phyloP scores from a whole-genome alignment of 2,113 vertebrate species.

The Seriola aureovittata region DNA sequence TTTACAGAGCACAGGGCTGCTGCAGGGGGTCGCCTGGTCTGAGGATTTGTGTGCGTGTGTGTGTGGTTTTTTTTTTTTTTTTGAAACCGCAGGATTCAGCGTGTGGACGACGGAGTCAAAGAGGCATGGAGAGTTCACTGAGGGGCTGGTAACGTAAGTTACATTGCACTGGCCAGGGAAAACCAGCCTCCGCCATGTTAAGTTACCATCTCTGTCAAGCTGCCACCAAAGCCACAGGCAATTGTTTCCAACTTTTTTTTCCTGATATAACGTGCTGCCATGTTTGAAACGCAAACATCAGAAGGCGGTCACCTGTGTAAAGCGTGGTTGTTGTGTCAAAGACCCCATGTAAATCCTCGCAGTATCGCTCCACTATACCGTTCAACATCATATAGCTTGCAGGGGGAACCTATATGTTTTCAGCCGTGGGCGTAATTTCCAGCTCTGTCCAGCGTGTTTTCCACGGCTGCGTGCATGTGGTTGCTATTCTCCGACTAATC shows the following conservation, averaged over 20 bases:
- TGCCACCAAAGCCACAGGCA: slow-evolving; percentile 14
- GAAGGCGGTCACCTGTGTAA: slow-evolving; percentile 15
- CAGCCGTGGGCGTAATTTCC: slow-evolving; percentile 19
- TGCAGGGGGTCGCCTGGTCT: slow-evolving; percentile 42
- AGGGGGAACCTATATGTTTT: background rate
- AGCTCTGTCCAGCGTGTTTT: background rate
- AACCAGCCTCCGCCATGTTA: slow-evolving; percentile 75
- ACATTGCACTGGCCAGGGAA: slow-evolving; percentile 36
- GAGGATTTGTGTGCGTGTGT: background rate
- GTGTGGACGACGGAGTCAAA: slow-evolving; percentile 21
- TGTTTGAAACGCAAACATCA: background rate
- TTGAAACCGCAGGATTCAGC: slow-evolving; percentile 12
- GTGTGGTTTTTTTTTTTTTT: background rate
- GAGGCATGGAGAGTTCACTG: slow-evolving; percentile 60
- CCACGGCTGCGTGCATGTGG: background rate
- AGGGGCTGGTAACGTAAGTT: slow-evolving; percentile 24
- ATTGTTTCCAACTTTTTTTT: slow-evolving; percentile 64
- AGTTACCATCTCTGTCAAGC: slow-evolving; percentile 46
- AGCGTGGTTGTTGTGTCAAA: background rate
- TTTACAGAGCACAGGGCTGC: slow-evolving; percentile 14
- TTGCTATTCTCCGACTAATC: background rate
- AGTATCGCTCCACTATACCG: background rate
- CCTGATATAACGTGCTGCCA: background rate
- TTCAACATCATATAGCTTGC: background rate
- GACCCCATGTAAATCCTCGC: background rate